Evolutionary conservation across 2,797 vertebrate genomes (phyloP).

Genomic region (Sebastes trivittatus): DNA sequence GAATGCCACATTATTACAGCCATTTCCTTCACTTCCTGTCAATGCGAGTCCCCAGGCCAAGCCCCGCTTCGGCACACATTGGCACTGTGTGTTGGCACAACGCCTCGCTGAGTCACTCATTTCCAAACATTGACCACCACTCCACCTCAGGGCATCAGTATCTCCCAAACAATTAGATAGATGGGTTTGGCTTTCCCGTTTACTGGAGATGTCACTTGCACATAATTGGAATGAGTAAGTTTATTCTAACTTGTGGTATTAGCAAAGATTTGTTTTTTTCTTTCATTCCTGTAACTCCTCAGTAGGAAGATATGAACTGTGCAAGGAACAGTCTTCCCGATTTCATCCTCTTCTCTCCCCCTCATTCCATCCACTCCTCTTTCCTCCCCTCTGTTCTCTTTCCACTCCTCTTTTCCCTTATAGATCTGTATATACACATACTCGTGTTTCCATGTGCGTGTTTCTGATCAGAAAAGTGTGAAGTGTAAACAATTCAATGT

Average conservation of each 20-base stretch:
- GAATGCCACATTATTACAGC: neutral
- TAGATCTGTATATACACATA: constrained; percentile 1
- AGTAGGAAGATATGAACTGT: neutral
- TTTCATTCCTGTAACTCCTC: neutral
- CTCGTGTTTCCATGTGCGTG: constrained; percentile 8
- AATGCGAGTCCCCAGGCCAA: constrained; percentile 1
- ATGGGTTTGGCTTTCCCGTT: constrained; percentile 11
- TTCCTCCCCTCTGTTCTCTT: neutral
- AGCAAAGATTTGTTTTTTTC: neutral
- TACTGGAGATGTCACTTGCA: constrained; percentile 15
- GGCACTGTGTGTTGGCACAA: constrained; percentile 30
- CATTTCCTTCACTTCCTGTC: constrained; percentile 51
- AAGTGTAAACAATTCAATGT: constrained; percentile 33
- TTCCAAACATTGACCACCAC: constrained; percentile 31
- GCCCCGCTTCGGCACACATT: constrained; percentile 12
- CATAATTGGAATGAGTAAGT: neutral
- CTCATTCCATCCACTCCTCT: neutral
- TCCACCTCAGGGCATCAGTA: constrained; percentile 1
- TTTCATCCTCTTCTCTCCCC: constrained; percentile 24
- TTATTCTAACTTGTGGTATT: neutral
- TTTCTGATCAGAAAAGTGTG: constrained; percentile 38
- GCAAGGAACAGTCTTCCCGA: constrained; percentile 26
- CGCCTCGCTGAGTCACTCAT: constrained; percentile 37
- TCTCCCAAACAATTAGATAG: constrained; percentile 2
- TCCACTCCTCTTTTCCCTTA: constrained; percentile 23